Conservation (phyloP, 2,797 vertebrate genomes). For the Petrocephalus schoutedeni region DNA sequence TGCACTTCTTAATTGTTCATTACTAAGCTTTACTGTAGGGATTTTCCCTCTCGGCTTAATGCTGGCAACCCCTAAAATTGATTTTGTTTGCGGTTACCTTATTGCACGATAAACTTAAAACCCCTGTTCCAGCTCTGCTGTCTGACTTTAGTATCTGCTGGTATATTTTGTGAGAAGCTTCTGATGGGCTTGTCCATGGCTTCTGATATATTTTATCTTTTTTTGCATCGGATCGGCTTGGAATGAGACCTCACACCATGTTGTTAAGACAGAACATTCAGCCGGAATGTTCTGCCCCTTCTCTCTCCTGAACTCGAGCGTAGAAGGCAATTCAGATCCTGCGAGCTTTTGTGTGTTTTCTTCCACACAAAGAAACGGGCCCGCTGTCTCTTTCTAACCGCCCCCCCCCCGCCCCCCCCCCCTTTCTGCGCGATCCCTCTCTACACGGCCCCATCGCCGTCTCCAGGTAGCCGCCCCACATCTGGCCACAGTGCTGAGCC, state of each 20-base stretch:
- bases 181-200: not conserved
- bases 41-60: not conserved
- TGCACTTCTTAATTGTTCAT: not conserved
- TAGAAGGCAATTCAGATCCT: not conserved
- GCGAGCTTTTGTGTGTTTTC: not conserved
- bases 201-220: not conserved
- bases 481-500: conserved; percentile 46
- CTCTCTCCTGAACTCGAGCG: not conserved
- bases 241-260: conserved; percentile 10
- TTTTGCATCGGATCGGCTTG: not conserved
- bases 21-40: not conserved
- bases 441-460: conserved; percentile 16
- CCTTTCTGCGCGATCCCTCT: conserved; percentile 18
- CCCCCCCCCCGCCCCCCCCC: not conserved
- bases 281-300: conserved; percentile 21
- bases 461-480: conserved; percentile 41
- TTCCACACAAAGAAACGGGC: conserved; percentile 11
- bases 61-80: not conserved
- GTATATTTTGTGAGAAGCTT: not conserved
- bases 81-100: not conserved
- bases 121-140: not conserved
- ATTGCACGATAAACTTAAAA: not conserved
- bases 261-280: not conserved
- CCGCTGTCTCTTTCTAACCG: not conserved
- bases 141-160: not conserved